Percentiles rank a stretch among this genome's conserved stretches.
These are phyloP conservation scores for Hartigia nigra DNA, from an alignment of 2,888 invertebrate species.

Conservation along the genomic window DNA sequence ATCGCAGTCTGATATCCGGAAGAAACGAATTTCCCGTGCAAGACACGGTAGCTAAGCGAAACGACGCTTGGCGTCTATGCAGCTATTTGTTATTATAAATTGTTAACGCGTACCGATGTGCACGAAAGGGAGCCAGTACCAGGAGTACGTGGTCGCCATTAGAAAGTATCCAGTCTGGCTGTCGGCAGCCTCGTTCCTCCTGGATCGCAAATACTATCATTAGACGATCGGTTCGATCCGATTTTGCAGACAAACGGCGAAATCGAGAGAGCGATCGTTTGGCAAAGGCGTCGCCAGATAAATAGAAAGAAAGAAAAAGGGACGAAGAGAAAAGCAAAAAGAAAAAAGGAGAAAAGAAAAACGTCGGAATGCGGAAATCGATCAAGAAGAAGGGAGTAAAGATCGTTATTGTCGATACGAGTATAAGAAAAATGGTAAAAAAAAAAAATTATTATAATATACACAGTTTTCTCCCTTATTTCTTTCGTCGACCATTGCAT, in stretches of 20 bases:
- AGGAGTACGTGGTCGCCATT: slow-evolving; percentile 19
- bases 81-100: not conserved
- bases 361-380: not conserved
- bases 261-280: not conserved
- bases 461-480: not conserved
- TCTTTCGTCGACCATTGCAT: not conserved
- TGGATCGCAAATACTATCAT: not conserved
- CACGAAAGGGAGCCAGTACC: slow-evolving; percentile 24
- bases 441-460: not conserved
- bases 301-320: not conserved
- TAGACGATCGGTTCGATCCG: not conserved
- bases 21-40: not conserved
- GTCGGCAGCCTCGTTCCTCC: not conserved
- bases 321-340: not conserved
- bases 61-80: not conserved
- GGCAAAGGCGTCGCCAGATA: not conserved
- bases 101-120: slow-evolving; percentile 7
- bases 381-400: not conserved
- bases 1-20: not conserved
- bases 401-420: not conserved
- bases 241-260: not conserved
- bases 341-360: not conserved
- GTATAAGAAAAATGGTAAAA: not conserved
- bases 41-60: not conserved
- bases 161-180: slow-evolving; percentile 23